Conservation (phyloP, 2,797 vertebrate species). For the Leptatherina wallacei region DNA sequence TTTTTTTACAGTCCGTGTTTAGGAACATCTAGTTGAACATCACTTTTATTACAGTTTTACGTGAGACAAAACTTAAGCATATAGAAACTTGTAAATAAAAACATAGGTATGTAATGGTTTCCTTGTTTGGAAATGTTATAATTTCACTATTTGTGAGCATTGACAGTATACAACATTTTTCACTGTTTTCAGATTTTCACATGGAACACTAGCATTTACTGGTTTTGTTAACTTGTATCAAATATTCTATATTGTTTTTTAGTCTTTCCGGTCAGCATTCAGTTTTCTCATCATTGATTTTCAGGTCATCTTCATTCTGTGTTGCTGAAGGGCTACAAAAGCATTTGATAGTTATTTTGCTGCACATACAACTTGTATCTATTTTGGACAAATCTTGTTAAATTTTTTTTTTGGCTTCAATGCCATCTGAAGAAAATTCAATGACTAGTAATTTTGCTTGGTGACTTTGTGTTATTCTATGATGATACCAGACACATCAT, state of each 20-base stretch:
- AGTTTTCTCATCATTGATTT: not conserved
- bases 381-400: not conserved
- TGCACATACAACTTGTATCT: not conserved
- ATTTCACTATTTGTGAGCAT: too few species aligned
- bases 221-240: not conserved
- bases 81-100: too few species aligned
- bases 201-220: not conserved
- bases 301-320: not conserved
- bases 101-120: too few species aligned
- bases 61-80: too few species aligned
- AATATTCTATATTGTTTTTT: too few species aligned
- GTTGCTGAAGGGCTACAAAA: not conserved
- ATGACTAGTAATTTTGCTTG: not conserved
- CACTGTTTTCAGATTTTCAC: not conserved
- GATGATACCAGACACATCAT: not conserved
- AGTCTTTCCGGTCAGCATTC: too few species aligned
- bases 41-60: not conserved
- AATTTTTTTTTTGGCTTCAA: not conserved
- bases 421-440: too few species aligned
- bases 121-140: too few species aligned
- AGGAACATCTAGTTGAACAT: not conserved
- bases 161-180: not conserved
- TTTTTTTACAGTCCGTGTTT: not conserved
- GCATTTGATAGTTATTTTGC: not conserved
- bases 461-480: not conserved